Evolutionary conservation across 2,888 invertebrate genomes (phyloP), one percentile per base, ranked within the genome.

Genomic region (Anthophora plumipes): DNA sequence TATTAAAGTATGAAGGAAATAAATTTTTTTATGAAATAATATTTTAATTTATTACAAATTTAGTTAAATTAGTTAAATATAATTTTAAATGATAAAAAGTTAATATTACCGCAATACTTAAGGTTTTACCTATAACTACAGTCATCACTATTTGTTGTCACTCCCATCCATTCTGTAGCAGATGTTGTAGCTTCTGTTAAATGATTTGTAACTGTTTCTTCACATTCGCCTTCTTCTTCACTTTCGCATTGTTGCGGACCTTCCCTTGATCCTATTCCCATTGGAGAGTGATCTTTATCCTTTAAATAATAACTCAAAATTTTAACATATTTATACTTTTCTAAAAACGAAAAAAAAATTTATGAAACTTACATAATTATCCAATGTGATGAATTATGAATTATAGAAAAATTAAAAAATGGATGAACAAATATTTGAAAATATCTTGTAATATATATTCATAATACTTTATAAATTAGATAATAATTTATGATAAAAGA

Each of bases 141-240:
- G 89, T 97, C 97, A 90, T 97, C 96, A 90, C 97, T 97, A 93
- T 98, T 98, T 89, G 98, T 97, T 59, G 98, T 98, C 82, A 97
- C 96, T 78, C 97, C 98, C 94, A 97, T 95, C 97, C 97, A 98
- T 94, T 98, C 98, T 59, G 97, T 96, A 89, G 97, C 95, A 9
- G 95, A 95, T 9, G 95, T 95, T 41, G 95, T 95, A 68, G 94
- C 95, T 85, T 95, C 95, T n/a, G 94, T 94, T 66, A 94, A 93
- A 88, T 94, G 93, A 80, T 93, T 95, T 85, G 95, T 95, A 60
- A 95, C 95, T 83, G 95, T 94, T 48, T 95, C 95, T 77, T 95
- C 95, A 80, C 95, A 96, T 69, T 94, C 93, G 22, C 93, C 94
- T 92, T 96, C 96, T 77, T 95, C 96, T 88, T 96, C 96, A 78